A percentile compares a stretch with the other conserved stretches of the same genome.
Evolutionary conservation across 2,888 invertebrate species (phyloP).

Genomic region (Caenorhabditis drosophilae): DNA sequence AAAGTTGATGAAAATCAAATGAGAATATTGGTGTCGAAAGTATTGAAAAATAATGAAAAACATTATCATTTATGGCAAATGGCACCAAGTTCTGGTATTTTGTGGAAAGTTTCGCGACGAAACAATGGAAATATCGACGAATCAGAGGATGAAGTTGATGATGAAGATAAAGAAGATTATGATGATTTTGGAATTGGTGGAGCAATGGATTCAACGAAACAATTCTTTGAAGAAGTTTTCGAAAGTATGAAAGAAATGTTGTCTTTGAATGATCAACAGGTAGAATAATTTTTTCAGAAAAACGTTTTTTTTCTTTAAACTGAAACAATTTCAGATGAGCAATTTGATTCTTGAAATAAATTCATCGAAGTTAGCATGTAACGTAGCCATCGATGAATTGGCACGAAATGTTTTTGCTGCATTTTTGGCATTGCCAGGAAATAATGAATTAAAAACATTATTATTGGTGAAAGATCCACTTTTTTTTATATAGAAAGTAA

Average conservation of each 20-base stretch:
- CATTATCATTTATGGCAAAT: slow-evolving; percentile 7
- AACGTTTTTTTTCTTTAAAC: neutral
- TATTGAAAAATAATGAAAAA: too few species aligned
- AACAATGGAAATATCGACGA: too few species aligned
- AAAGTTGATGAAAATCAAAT: slow-evolving; percentile 14
- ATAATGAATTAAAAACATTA: slow-evolving; percentile 14
- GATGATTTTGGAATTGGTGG: slow-evolving; percentile 9
- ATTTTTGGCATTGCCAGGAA: slow-evolving; percentile 42
- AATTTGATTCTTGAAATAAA: slow-evolving; percentile 66
- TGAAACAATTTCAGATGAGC: slow-evolving; percentile 25
- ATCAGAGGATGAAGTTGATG: slow-evolving; percentile 1
- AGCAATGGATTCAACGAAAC: slow-evolving; percentile 10
- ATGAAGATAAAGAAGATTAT: slow-evolving; percentile 16
- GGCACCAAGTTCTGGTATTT: slow-evolving; percentile 22
- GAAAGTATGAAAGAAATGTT: slow-evolving; percentile 47
- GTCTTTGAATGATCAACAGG: slow-evolving; percentile 23
- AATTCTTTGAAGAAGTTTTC: slow-evolving; percentile 44
- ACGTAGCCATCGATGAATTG: slow-evolving; percentile 60
- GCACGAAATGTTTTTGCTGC: slow-evolving; percentile 52
- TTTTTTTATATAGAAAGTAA: neutral
- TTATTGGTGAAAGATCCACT: neutral
- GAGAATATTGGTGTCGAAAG: too few species aligned
- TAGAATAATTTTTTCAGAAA: slow-evolving; percentile 7
- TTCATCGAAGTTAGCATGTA: slow-evolving; percentile 64
- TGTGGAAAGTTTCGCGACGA: too few species aligned